Base-by-base conservation (phyloP, 2,113 vertebrate species). In the Pteropus alecto region DNA sequence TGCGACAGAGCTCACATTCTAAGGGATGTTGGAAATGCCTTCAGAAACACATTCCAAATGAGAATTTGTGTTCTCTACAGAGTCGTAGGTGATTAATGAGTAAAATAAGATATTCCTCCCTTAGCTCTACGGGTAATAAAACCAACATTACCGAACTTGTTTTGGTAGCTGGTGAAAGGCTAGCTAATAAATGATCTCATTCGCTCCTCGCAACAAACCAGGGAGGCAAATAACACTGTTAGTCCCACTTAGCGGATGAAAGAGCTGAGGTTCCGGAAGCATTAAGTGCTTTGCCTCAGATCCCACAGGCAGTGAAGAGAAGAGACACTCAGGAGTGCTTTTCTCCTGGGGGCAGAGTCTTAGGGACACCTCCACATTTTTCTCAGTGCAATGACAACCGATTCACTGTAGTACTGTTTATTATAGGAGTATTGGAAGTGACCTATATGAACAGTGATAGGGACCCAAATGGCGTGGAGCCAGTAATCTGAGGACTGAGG, bases 141-240 rank as follows among this genome's bases (percentile, higher is more conserved):
- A 28, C 81, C 71, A 95, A 94, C 73, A 92, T 89, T 92, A 78
- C 65, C 71, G 96, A 96, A 56, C 65, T 81, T 82, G 60, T 82
- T 94, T 96, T 82, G 93, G 94, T 88, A 93, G 81, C 81, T 82
- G 33, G 7, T 82, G 91, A 94, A 97, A 95, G 88, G 67, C 77
- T 90, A 83, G 61, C 88, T 96, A 93, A 92, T 70, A 92, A 97
- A 93, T 93, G 61, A 85, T 87, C 95, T 94, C 87, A 86, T 96
- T 95, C 91, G 43, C 81, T 88, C 70, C 26, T 68, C 35, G 13
- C 92, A 94, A 74, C 30, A 92, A 93, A 78, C 84, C n/a, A 91
- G 82, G 73, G 85, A 89, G 73, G 88, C 48, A 90, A 43, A 33
- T 43, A 41, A 43, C 22, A 12, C 76, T 73, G 61, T 92, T 93